Evolutionary conservation across 1,140 invertebrate genomes (phyloP), one percentile per base, ranked within the genome.

Genomic region (Daktulosphaira vitifoliae): DNA sequence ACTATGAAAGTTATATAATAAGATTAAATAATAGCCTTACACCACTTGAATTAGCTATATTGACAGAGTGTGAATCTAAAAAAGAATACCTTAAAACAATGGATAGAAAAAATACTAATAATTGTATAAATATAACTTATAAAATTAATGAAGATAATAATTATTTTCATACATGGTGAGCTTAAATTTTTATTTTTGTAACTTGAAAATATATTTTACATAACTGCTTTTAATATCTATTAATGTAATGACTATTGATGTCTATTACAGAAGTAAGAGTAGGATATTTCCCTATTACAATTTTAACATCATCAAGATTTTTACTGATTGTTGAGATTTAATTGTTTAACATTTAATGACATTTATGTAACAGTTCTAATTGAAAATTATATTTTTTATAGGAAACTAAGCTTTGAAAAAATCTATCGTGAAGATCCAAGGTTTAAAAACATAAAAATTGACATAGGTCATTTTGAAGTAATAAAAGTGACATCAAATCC

Each of bases 391-490:
- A 23, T 16, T 29, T 1, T 48, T 48, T 56, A 0, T 33, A 62
- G 56, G 56, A 62, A 48, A 48, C 1, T 2, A 15, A 48, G 25
- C 13, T 62, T 62, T 62, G 42, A 62, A 11, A 62, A 62, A 13
- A 20, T 26, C 20, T 62, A 48, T 33, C n/a, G 25, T 2, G 9
- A 33, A 20, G 9, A 48, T 48, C 56, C 42, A 20, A 20, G 22
- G 26, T 62, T 62, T 62, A 48, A 48, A 9, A 48, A 62, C 6
- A 22, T 0, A 15, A 48, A 46, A 46, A 48, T 62, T 48, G 42
- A 62, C 44, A 48, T 62, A 3, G 39, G 56, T 4, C 25, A 20
- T 22, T 7, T 62, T 15, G 25, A 62, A 33, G 6, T 5, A 4
- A 62, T 62, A 4, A 22, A 33, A 15, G 8, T 62, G 6, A 33